A percentile compares a stretch with the other conserved stretches of the same genome.
These are phyloP conservation scores for Augiades crinisus DNA, from an alignment of 2,888 invertebrate species.

Conservation along the genomic window DNA sequence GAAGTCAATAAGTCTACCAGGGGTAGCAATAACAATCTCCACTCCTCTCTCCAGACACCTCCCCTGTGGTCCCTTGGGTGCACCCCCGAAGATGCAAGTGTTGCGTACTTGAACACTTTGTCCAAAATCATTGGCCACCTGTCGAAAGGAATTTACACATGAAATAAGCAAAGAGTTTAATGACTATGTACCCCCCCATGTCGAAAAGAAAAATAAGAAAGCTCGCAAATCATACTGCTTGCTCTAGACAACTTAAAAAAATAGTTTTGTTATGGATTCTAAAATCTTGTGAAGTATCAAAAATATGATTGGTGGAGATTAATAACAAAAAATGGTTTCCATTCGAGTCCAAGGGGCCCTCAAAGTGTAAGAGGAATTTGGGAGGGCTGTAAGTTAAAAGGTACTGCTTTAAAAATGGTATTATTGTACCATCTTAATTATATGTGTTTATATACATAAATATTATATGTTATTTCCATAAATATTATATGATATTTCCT, in stretches of 20 bases:
- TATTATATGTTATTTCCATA: too few relatives aligned
- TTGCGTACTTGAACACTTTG: slow-evolving; percentile 92
- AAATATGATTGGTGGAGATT: background rate
- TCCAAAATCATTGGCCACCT: slow-evolving; percentile 97
- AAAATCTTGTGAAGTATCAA: background rate
- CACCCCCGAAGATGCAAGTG: slow-evolving; percentile 99
- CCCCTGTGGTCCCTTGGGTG: slow-evolving; percentile 96
- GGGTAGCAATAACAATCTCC: slow-evolving; percentile 97
- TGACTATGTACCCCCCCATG: background rate
- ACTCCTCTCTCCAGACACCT: slow-evolving; percentile 92
- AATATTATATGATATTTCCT: too few relatives aligned
- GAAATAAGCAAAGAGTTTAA: background rate
- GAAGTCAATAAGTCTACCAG: slow-evolving; percentile 97
- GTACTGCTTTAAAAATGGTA: too few relatives aligned
- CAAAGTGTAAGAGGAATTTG: too few relatives aligned
- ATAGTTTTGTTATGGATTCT: background rate
- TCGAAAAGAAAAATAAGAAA: background rate
- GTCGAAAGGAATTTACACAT: slow-evolving; percentile 29
- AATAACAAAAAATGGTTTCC: background rate
- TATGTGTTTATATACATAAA: too few relatives aligned
- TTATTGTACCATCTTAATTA: too few relatives aligned
- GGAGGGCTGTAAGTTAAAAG: too few relatives aligned
- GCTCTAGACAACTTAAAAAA: background rate
- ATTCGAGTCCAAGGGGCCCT: too few relatives aligned
- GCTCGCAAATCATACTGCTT: background rate